These are phyloP conservation scores for Vulpes vulpes DNA, from an alignment of 2,113 vertebrate genomes.

Conservation along the genomic window DNA sequence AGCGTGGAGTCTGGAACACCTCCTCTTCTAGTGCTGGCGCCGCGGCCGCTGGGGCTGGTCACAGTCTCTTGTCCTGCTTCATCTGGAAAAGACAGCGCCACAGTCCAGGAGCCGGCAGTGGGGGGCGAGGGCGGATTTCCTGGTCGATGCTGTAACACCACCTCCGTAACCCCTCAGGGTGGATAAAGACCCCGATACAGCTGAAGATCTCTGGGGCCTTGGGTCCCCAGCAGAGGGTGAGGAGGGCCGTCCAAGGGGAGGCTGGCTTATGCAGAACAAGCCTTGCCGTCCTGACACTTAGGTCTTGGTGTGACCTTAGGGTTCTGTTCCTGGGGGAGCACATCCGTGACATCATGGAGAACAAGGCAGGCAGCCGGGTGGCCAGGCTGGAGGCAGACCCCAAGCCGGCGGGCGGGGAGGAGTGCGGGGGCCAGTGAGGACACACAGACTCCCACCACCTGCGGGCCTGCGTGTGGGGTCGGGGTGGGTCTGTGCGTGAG, in stretches of 20 bases:
- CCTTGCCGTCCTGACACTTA: fast-evolving
- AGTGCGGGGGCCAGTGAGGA: fast-evolving
- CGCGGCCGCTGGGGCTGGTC: fast-evolving
- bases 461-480: fast-evolving
- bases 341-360: background rate
- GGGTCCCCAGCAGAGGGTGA: fast-evolving
- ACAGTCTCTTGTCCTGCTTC: fast-evolving
- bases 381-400: fast-evolving
- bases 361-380: too few species aligned
- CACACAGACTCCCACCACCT: fast-evolving
- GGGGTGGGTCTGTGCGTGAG: fast-evolving
- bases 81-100: background rate
- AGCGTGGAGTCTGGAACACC: fast-evolving
- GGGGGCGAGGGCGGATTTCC: background rate
- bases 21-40: fast-evolving
- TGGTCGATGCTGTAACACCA: fast-evolving
- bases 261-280: fast-evolving
- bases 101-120: fast-evolving
- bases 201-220: fast-evolving
- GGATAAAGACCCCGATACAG: fast-evolving
- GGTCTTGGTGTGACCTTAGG: fast-evolving
- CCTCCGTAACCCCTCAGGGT: fast-evolving
- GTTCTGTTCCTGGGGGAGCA: fast-evolving
- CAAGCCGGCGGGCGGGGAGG: fast-evolving
- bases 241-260: background rate